phyloP scores from a whole-genome alignment of 1,140 invertebrate species.

The Drosophila bifasciata region DNA sequence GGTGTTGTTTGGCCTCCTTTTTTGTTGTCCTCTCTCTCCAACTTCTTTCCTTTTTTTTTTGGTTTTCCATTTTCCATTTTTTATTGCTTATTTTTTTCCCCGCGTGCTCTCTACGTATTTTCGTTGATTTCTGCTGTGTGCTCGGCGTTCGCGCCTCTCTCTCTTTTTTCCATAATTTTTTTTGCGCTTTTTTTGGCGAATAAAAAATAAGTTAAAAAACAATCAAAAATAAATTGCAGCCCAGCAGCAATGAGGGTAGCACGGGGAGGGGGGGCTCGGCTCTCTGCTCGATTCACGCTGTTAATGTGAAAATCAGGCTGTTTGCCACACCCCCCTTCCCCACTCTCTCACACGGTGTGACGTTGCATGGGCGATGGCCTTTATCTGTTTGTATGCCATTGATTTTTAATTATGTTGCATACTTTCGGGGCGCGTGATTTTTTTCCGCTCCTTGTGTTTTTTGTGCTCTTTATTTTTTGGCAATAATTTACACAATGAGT shows the following conservation, averaged over 20 bases:
- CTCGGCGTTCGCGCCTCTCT: conserved; percentile 42
- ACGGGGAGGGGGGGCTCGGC: conserved; percentile 23
- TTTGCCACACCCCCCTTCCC: conserved; percentile 42
- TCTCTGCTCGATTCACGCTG: conserved; percentile 19
- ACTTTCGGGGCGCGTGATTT: conserved; percentile 57
- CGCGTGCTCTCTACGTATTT: conserved; percentile 16
- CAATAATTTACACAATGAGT: conserved; percentile 72
- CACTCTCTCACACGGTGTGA: conserved; percentile 6
- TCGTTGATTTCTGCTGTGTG: conserved; percentile 65
- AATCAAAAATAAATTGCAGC: conserved; percentile 76
- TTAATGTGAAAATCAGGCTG: conserved; percentile 78
- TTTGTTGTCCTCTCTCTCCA: conserved; percentile 44
- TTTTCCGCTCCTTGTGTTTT: conserved; percentile 40
- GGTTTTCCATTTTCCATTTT: conserved; percentile 34
- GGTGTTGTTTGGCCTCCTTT: conserved; percentile 65
- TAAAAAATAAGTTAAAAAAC: conserved; percentile 82
- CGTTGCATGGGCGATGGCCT: conserved; percentile 17
- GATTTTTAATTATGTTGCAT: conserved; percentile 83
- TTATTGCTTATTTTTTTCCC: conserved; percentile 24
- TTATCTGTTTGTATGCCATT: conserved; percentile 82
- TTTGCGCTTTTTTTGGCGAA: conserved; percentile 64
- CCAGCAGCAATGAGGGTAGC: conserved; percentile 5
- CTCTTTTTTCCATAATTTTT: conserved; percentile 59
- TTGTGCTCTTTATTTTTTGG: conserved; percentile 53
- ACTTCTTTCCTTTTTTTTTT: conserved; percentile 30